Conservation (phyloP, 2,797 vertebrate species). For the Rhadinocentrus ornatus region DNA sequence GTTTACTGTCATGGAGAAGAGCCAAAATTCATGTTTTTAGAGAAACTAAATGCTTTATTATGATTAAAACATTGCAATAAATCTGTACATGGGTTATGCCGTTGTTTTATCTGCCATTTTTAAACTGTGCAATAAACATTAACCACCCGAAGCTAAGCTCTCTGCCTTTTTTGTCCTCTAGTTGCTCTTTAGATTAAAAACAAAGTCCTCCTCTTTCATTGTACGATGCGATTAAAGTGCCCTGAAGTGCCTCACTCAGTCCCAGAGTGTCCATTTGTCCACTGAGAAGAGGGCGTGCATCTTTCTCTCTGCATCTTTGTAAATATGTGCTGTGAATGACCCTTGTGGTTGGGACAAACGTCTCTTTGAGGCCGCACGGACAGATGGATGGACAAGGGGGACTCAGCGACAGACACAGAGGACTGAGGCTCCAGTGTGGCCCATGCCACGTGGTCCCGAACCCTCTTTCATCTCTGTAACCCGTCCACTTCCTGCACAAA, state of each 20-base stretch:
- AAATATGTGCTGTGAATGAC: constrained; percentile 52
- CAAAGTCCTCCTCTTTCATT: constrained; percentile 28
- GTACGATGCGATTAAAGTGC: constrained; percentile 21
- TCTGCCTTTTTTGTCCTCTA: constrained; percentile 48
- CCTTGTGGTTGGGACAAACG: constrained; percentile 62
- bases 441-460: constrained; percentile 43
- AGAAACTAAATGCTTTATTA: background rate
- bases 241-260: constrained; percentile 56
- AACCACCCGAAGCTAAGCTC: constrained; percentile 24
- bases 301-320: constrained; percentile 19
- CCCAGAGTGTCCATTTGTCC: constrained; percentile 61
- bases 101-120: constrained; percentile 5
- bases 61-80: background rate
- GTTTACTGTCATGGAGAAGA: background rate
- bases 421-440: constrained; percentile 67
- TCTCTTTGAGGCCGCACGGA: constrained; percentile 76
- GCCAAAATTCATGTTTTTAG: background rate
- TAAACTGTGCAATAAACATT: constrained; percentile 47
- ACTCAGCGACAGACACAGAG: constrained; percentile 72
- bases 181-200: constrained; percentile 20
- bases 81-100: constrained; percentile 6
- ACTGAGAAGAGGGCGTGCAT: constrained; percentile 48
- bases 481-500: constrained; percentile 53
- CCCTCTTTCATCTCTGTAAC: constrained; percentile 47
- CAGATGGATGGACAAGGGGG: constrained; percentile 71